Conservation (phyloP, 2,888 invertebrate genomes). For the Molorchus minor region DNA sequence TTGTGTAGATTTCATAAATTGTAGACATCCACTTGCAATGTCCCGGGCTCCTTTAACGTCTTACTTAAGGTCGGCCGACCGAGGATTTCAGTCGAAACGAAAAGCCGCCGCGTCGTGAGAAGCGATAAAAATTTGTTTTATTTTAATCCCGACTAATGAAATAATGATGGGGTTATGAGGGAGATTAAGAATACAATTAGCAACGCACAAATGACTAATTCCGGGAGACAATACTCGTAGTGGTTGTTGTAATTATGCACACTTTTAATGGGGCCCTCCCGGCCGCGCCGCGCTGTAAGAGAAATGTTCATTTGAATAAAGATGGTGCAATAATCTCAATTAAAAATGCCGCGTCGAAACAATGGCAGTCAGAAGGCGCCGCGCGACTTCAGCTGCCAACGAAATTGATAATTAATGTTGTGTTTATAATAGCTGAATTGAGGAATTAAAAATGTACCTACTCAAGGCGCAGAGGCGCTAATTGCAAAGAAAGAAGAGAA, state of each 20-base stretch:
- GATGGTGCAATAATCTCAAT: slow-evolving; percentile 64
- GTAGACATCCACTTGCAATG: no score
- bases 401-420: slow-evolving; percentile 65
- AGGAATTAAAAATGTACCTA: slow-evolving; percentile 63
- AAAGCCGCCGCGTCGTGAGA: slow-evolving; percentile 36
- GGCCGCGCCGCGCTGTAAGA: slow-evolving; percentile 51
- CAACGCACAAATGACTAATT: slow-evolving; percentile 63
- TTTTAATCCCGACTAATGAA: slow-evolving; percentile 47
- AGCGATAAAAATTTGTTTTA: slow-evolving; percentile 43
- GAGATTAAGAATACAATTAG: slow-evolving; percentile 62
- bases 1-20: no score
- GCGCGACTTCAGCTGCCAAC: slow-evolving; percentile 55
- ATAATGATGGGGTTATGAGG: slow-evolving; percentile 56
- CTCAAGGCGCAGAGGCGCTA: slow-evolving; percentile 57
- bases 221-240: slow-evolving; percentile 58
- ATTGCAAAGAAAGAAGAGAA: slow-evolving; percentile 53
- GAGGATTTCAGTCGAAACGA: slow-evolving; percentile 24
- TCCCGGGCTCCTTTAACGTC: no score
- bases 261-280: slow-evolving; percentile 59
- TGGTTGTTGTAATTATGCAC: slow-evolving; percentile 62
- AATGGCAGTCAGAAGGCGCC: slow-evolving; percentile 56
- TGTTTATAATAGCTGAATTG: slow-evolving; percentile 63
- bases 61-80: slow-evolving; percentile 19
- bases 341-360: slow-evolving; percentile 62
- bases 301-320: slow-evolving; percentile 62